Evolutionary conservation across 2,888 invertebrate genomes (phyloP).

Genomic region (Rugalucina vietnamica): DNA sequence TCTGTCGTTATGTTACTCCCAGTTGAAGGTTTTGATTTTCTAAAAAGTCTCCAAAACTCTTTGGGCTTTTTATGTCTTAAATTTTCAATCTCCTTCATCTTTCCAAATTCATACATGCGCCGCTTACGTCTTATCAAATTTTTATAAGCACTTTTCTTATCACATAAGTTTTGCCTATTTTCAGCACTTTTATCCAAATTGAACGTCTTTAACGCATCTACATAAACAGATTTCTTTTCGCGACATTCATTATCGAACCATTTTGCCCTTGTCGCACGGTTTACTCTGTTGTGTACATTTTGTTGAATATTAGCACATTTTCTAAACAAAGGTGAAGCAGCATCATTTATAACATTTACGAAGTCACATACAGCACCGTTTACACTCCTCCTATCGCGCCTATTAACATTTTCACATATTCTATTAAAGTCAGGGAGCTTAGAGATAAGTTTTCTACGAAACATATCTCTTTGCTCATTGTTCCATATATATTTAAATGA

Average conservation of each 20-base stretch:
- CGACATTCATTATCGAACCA: slow-evolving; percentile 21
- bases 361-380: not conserved
- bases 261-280: not conserved
- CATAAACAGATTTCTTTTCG: not conserved
- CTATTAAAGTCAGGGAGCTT: not conserved
- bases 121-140: slow-evolving; percentile 5
- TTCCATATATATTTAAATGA: slow-evolving; percentile 9
- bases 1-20: not conserved
- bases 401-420: not conserved
- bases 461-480: not conserved
- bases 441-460: not conserved
- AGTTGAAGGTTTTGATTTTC: not conserved
- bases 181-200: not conserved
- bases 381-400: not conserved
- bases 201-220: not conserved
- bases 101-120: not conserved
- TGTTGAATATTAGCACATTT: not conserved
- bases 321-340: not conserved
- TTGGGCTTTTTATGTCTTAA: not conserved
- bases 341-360: not conserved
- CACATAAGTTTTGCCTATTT: slow-evolving; percentile 1
- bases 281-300: not conserved
- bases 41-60: slow-evolving; percentile 25
- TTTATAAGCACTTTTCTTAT: slow-evolving; percentile 6
- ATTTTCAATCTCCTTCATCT: slow-evolving; percentile 2